A percentile compares a stretch with the other conserved stretches of the same genome.
These are phyloP conservation scores for Sebastes diploproa DNA, from an alignment of 2,797 vertebrate genomes.

Conservation along the genomic window DNA sequence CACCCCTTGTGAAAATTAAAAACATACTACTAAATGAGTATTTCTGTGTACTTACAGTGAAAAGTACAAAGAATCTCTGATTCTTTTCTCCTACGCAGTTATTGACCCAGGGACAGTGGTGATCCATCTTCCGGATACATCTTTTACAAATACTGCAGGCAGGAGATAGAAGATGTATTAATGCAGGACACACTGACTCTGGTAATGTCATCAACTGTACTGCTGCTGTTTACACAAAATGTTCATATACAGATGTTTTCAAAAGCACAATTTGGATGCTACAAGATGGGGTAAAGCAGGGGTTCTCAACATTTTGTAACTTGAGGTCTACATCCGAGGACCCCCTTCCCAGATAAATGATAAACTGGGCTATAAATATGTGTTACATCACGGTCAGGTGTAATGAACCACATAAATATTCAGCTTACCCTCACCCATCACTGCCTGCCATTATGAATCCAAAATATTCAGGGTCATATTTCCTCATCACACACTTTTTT, in stretches of 20 bases:
- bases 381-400: no score
- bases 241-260: neutral
- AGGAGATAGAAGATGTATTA: conserved; percentile 6
- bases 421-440: no score
- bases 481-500: no score
- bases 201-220: neutral
- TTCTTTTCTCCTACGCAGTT: conserved; percentile 99
- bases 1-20: neutral
- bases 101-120: conserved; percentile 99
- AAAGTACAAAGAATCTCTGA: conserved; percentile 98
- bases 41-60: conserved; percentile 87
- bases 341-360: no score
- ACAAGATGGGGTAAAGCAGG: neutral
- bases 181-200: neutral
- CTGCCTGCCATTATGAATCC: no score
- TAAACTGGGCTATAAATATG: no score
- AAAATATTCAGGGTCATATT: no score
- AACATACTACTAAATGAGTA: neutral
- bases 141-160: conserved; percentile 94
- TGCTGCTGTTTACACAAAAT: neutral
- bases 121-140: conserved; percentile 99
- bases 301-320: no score
- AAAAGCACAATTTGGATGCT: neutral
- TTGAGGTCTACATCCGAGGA: no score
- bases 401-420: no score